Evolutionary conservation across 2,888 invertebrate genomes (phyloP), one percentile per base, ranked within the genome.

Genomic region (Ischnura elegans): DNA sequence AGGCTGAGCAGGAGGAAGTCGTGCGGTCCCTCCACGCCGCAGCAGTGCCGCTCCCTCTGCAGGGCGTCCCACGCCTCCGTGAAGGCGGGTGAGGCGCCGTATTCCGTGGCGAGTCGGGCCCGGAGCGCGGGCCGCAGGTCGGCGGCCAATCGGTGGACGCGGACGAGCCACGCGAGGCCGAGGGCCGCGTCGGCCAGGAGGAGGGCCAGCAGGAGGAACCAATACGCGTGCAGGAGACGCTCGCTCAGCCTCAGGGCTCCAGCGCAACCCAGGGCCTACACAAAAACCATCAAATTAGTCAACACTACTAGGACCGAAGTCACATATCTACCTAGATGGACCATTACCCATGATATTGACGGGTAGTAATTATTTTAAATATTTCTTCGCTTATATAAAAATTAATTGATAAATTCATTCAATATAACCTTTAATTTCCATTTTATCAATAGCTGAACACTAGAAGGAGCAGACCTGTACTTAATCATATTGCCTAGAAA

Each of bases 141-240:
- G 94, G 97, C 97, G 95, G 98, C 97, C 95, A 98, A n/a, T 93
- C 97, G 97, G 95, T 98, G 98, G 95, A 98, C 98, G 76, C 98
- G 97, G 96, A 98, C 98, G 94, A 98, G 97, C 98, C 98, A 98
- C 95, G 98, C 98, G 94, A 98, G 97, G 87, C 98, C 98, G 94
- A 98, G 97, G 93, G 98, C 97, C 29, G 98, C 97, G 97, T 98
- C 98, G 94, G 98, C 98, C 95, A 98, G 97, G 93, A 98, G 97
- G 93, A 98, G 96, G 46, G 97, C 97, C 85, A 98, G 96, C 94
- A 98, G 96, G 51, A 98, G 97, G 94, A 98, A 96, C 98, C 98
- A 98, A 96, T 98, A 98, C 94, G 98, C 97, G 96, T 98, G 98
- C 94, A 98, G 97, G 95, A 98, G 97, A 94, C 97, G 97, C 95